Conservation (phyloP, 2,888 invertebrate genomes). For the Macrostomum cliftonense region DNA sequence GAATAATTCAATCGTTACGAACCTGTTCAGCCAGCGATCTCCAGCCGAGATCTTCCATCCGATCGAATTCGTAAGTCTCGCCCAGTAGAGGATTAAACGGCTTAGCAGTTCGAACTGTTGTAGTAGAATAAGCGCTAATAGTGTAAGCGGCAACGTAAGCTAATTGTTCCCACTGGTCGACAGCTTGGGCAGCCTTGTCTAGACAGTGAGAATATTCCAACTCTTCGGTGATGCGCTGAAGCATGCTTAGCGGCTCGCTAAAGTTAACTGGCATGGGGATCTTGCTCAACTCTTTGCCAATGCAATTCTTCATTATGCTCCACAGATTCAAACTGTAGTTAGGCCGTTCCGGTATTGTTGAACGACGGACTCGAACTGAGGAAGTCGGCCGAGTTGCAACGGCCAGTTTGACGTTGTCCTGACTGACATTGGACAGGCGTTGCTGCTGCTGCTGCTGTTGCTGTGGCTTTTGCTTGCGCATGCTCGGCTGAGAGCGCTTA, state of each 20-base stretch:
- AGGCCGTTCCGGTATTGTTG: slow-evolving; percentile 61
- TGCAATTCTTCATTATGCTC: slow-evolving; percentile 99
- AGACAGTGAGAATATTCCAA: slow-evolving; percentile 82
- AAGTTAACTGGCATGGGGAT: slow-evolving; percentile 99
- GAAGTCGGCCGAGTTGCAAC: background rate
- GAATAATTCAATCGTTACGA: no score
- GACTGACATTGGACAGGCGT: background rate
- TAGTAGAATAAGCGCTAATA: slow-evolving; percentile 45
- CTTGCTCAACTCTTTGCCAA: slow-evolving; percentile 93
- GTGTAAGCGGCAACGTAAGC: slow-evolving; percentile 89
- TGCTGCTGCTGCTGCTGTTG: background rate
- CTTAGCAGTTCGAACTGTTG: slow-evolving; percentile 58
- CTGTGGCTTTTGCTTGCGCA: no score
- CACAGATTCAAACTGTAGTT: slow-evolving; percentile 68
- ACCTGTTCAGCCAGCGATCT: slow-evolving; percentile 78
- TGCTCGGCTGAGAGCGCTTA: no score
- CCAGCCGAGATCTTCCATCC: slow-evolving; percentile 86
- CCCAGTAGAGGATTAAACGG: slow-evolving; percentile 91
- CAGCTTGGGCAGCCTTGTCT: slow-evolving; percentile 56
- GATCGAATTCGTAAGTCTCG: slow-evolving; percentile 90
- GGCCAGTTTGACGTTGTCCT: background rate
- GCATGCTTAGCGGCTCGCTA: slow-evolving; percentile 91
- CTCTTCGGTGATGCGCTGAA: slow-evolving; percentile 90
- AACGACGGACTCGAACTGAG: slow-evolving; percentile 38
- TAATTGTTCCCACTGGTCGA: slow-evolving; percentile 72